Base-by-base conservation (phyloP, 2,888 invertebrate genomes). In the Diarsia brunnea region DNA sequence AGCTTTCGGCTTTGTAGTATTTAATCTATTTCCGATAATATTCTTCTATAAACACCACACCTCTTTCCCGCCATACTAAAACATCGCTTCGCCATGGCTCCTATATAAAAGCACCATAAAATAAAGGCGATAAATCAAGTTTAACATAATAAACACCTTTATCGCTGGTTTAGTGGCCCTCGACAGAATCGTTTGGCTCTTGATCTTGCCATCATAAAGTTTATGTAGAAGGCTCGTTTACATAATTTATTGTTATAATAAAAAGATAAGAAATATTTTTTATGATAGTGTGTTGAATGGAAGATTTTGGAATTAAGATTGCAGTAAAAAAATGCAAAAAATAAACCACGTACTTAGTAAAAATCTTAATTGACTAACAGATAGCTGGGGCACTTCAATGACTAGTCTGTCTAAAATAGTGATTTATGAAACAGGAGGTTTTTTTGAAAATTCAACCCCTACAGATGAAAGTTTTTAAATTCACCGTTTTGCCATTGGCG, bases 61-160 rank as follows among this genome's bases (percentile, higher is more conserved):
- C n/a, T 10, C 2, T 0, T 31, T 2, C 21, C 14, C 31, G 14
- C 16, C 38, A 47, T 43, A 69, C 45, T 51, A 61, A 72, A 72
- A 53, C 49, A 64, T 58, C 14, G 11, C 19, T 66, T 31, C 8
- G 53, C 53, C 60, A 43, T 70, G 63, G 55, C 63, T 64, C n/a
- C 19, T 63, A 74, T 76, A 76, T 60, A 78, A 84, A 66, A 66
- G 16, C n/a, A 60, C 51, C 61, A 79, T 86, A 84, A 84, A 84
- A 69, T 71, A 63, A 27, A 0, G 27, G 49, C n/a, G 27, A 69
- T 86, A 81, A 84, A 84, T 85, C 75, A 77, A 78, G 67, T 75
- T 69, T 38, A 70, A 31, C 43, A 65, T 78, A 79, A 72, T 69
- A 82, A 82, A 72, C 71, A 75, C 80, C 68, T 81, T 74, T 78